A percentile compares a stretch with the other conserved stretches of the same genome.
Evolutionary conservation across 2,113 vertebrate genomes (phyloP).

Genomic region (Bungarus multicinctus): DNA sequence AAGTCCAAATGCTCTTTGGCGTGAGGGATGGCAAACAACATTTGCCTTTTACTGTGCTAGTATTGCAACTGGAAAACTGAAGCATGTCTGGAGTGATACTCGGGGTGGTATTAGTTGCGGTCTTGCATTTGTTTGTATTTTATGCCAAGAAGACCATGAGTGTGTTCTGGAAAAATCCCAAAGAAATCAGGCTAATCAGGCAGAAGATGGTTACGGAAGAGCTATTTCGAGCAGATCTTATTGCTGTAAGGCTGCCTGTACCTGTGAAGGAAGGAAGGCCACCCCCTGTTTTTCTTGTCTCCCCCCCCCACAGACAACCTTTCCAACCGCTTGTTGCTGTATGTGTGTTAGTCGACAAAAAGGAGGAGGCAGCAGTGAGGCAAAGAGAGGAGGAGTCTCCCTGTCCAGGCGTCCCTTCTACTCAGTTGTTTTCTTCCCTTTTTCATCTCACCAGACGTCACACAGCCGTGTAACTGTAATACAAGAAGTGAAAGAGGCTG

Average conservation of each 20-base stretch:
- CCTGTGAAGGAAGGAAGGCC: neutral
- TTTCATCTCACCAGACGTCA: conserved; percentile 59
- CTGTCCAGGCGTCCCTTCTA: neutral
- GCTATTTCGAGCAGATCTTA: neutral
- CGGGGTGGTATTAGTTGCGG: neutral
- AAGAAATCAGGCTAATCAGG: neutral
- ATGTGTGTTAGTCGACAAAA: conserved; percentile 17
- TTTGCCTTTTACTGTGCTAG: neutral
- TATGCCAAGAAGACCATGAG: neutral
- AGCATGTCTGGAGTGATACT: neutral
- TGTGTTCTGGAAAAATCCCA: neutral
- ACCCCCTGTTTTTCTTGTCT: neutral
- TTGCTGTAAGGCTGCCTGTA: neutral
- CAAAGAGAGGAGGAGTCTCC: conserved; percentile 21
- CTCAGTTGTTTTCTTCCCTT: conserved; percentile 33
- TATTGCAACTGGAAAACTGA: neutral
- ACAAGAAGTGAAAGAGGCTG: conserved; percentile 63
- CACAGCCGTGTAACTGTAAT: conserved; percentile 57
- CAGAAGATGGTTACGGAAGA: neutral
- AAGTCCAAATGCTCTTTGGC: neutral
- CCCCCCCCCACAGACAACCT: neutral
- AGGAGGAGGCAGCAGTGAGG: conserved; percentile 11
- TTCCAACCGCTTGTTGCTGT: conserved; percentile 44
- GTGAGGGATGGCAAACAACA: neutral
- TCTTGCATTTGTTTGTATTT: neutral